Conservation (phyloP, 1,140 invertebrate species). For the fruit fly (Drosophila melanogaster) region Release_6_plus_ISO1_MT NT_033779.5:3947001-3947500, state of each 20-base stretch:
- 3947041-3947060: slow-evolving; percentile 44
- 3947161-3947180: slow-evolving; percentile 34
- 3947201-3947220: no score
- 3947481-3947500: no score
- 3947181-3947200: slow-evolving; percentile 19
- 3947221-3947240: slow-evolving; percentile 26
- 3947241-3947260: slow-evolving; percentile 32
- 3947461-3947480: no score
- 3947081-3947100: slow-evolving; percentile 74
- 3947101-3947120: slow-evolving; percentile 40
- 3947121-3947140: slow-evolving; percentile 47
- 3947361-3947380: slow-evolving; percentile 38
- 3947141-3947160: slow-evolving; percentile 15
- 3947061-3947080: slow-evolving; percentile 35
- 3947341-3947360: slow-evolving; percentile 42
- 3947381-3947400: slow-evolving; percentile 30
- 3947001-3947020: slow-evolving; percentile 67
- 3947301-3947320: slow-evolving; percentile 34
- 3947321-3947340: slow-evolving; percentile 20
- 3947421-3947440: not conserved
- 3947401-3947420: not conserved
- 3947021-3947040: slow-evolving; percentile 37
- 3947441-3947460: not conserved
- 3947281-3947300: slow-evolving; percentile 73
- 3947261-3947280: slow-evolving; percentile 76